Evolutionary conservation across 1,140 invertebrate species (phyloP).

Genomic region (Pseudomyrmex dendroicus): DNA sequence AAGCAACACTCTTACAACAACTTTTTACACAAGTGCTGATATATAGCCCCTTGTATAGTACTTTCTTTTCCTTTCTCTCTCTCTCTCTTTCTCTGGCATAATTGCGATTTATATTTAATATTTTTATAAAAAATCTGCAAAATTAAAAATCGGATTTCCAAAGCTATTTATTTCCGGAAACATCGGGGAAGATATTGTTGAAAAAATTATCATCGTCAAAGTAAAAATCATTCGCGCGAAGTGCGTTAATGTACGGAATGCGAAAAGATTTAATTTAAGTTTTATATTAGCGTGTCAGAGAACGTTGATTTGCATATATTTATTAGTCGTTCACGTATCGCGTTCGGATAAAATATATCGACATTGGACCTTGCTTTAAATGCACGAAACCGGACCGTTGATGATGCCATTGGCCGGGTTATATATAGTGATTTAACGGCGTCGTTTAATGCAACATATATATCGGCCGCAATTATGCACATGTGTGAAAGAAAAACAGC

Average conservation of each 20-base stretch:
- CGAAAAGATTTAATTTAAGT: slow-evolving; percentile 8
- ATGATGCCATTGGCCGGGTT: not conserved
- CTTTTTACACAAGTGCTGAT: not conserved
- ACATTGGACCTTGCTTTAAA: slow-evolving; percentile 39
- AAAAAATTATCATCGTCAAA: too few relatives aligned
- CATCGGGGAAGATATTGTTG: too few relatives aligned
- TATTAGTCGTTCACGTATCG: not conserved
- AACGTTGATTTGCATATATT: slow-evolving; percentile 35
- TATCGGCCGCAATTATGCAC: not conserved
- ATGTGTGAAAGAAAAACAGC: slow-evolving; percentile 24
- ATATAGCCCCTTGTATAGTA: not conserved
- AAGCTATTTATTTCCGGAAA: too few relatives aligned
- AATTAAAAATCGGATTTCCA: too few relatives aligned
- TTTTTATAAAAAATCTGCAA: too few relatives aligned
- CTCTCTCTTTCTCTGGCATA: too few relatives aligned
- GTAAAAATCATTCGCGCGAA: too few relatives aligned
- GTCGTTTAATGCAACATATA: slow-evolving; percentile 43
- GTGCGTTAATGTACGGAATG: slow-evolving; percentile 14
- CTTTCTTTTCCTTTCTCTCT: too few relatives aligned
- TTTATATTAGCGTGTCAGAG: slow-evolving; percentile 2
- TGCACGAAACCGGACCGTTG: not conserved
- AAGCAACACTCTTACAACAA: slow-evolving; percentile 14
- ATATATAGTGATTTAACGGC: slow-evolving; percentile 45
- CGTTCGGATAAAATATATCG: slow-evolving; percentile 18
- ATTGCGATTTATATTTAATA: too few relatives aligned